Conservation (phyloP, 2,113 vertebrate genomes). For the Centropus unirufus region DNA sequence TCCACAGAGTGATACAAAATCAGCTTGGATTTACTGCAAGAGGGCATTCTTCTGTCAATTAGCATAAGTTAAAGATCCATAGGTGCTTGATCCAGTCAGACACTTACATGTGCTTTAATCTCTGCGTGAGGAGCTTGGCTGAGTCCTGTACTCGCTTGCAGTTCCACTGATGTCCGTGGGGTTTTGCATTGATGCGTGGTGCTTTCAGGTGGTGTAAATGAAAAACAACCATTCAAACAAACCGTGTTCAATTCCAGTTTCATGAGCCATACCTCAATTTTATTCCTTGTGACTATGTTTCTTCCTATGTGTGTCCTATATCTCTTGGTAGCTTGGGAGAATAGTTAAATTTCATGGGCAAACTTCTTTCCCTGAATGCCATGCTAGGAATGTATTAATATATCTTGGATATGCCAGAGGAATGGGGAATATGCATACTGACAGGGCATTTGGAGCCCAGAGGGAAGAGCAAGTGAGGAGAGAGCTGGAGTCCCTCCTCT, state of each 20-base stretch:
- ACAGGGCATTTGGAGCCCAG: conserved; percentile 29
- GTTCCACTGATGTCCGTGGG: background rate
- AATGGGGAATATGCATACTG: conserved; percentile 58
- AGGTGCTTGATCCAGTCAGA: background rate
- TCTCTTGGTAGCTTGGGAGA: background rate
- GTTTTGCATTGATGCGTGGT: background rate
- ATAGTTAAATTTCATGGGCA: conserved; percentile 4
- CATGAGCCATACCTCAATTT: background rate
- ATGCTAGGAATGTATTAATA: conserved; percentile 75
- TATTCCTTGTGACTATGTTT: background rate
- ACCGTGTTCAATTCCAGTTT: background rate
- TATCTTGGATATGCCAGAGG: conserved; percentile 60
- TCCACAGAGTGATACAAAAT: background rate
- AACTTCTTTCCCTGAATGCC: conserved; percentile 1
- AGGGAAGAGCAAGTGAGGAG: conserved; percentile 32
- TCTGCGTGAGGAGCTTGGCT: background rate
- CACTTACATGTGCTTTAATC: background rate
- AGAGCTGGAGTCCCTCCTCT: conserved; percentile 49
- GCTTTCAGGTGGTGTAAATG: background rate
- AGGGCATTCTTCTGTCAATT: conserved; percentile 13
- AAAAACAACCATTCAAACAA: background rate
- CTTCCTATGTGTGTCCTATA: too few species aligned
- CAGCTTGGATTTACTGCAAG: conserved; percentile 10
- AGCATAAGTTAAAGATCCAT: conserved; percentile 7
- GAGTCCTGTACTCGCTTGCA: fast-evolving